Base-by-base conservation (phyloP, 2,888 invertebrate species). In the Lymantria dispar region DNA sequence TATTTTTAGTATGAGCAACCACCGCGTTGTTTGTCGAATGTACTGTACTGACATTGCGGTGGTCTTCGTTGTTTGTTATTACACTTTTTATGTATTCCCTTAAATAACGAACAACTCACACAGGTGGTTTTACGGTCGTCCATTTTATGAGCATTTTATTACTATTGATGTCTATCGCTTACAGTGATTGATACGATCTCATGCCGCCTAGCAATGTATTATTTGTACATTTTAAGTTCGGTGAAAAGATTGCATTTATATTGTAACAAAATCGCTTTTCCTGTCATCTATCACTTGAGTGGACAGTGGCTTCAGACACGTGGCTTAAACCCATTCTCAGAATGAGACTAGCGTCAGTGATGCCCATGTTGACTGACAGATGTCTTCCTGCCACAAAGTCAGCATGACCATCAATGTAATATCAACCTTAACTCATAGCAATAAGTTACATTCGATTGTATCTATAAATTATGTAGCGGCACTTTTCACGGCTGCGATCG, bases 41-140 rank as follows among this genome's bases (percentile, higher is more conserved):
- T 61, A 70, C 65, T 72, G 74, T 71, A 70, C 59, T 56, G 62
- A 65, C 72, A 78, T 73, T 84, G 89, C 83, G 90, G 87, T 90
- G 89, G 89, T 88, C 90, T 80, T 74, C 62, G 72, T 78, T 72
- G 75, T 83, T 82, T 84, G 82, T 82, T 85, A 77, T 79, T 76
- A 71, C 77, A 72, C 66, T 78, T 85, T 86, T 85, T 85, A 83
- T 83, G 72, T 72, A 68, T 80, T 80, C 75, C 80, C 75, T 75
- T 77, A 83, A 87, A 85, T 85, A 84, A 79, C 76, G 60, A 66
- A 52, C 56, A 69, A 74, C 76, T 79, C 82, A 74, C 80, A 83
- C 79, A 74, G 76, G 73, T 79, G 74, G 80, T 68, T 80, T 82
- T 78, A 79, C 67, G 70, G 57, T 47, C 63, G 71, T 76, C 72